phyloP scores from a whole-genome alignment of 2,888 invertebrate species.

The Agrotis ipsilon region DNA sequence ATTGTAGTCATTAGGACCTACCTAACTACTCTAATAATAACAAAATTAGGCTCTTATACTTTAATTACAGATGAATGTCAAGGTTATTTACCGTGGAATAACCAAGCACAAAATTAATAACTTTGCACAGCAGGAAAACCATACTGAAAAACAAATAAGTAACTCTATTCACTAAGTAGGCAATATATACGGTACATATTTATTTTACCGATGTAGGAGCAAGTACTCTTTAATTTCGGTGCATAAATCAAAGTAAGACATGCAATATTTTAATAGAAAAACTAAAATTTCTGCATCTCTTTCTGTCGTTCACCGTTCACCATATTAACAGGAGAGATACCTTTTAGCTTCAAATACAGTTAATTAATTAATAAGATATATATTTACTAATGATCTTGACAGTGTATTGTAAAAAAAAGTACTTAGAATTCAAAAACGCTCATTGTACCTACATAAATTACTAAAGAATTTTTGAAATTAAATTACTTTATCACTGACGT shows the following conservation, averaged over 20 bases:
- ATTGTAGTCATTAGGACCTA: too few relatives aligned
- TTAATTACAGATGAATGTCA: neutral
- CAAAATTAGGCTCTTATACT: too few relatives aligned
- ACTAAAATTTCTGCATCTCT: too few relatives aligned
- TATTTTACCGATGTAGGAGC: slow-evolving; percentile 1
- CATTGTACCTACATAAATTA: slow-evolving; percentile 22
- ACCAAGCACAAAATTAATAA: neutral
- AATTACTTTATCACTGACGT: slow-evolving; percentile 17
- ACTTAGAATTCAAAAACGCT: neutral
- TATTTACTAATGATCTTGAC: too few relatives aligned
- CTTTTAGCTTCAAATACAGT: too few relatives aligned
- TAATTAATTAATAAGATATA: too few relatives aligned
- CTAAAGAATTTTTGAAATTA: slow-evolving; percentile 15
- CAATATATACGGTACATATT: neutral
- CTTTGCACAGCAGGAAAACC: slow-evolving; percentile 32
- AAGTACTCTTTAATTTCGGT: too few relatives aligned
- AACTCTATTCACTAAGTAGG: neutral
- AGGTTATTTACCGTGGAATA: neutral
- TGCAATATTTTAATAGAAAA: slow-evolving; percentile 15
- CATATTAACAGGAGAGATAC: too few relatives aligned
- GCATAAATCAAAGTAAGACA: slow-evolving; percentile 29
- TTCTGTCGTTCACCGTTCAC: too few relatives aligned
- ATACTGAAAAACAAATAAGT: neutral
- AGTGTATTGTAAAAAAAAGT: too few relatives aligned
- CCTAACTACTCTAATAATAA: too few relatives aligned